A percentile compares a stretch with the other conserved stretches of the same genome.
Evolutionary conservation across 2,888 invertebrate species (phyloP).

Genomic region (Cylindroiulus punctatus): DNA sequence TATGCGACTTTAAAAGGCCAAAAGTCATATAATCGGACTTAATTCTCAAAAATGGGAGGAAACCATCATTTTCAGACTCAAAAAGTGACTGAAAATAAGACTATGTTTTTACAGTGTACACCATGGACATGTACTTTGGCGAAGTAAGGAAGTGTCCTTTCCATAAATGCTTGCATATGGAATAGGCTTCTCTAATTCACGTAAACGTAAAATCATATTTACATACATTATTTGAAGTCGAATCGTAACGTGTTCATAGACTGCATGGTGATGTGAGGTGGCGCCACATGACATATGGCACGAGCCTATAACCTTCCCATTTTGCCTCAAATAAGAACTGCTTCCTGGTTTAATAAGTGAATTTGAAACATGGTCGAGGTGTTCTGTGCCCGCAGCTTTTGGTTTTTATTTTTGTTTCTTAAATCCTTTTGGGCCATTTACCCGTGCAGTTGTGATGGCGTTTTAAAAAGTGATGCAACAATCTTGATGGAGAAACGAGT

Average conservation of each 20-base stretch:
- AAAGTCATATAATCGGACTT: too few relatives aligned
- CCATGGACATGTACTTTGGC: too few relatives aligned
- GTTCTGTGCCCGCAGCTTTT: background rate
- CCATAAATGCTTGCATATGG: too few relatives aligned
- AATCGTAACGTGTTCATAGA: background rate
- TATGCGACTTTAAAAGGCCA: too few relatives aligned
- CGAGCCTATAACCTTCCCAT: background rate
- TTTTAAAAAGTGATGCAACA: slow-evolving; percentile 41
- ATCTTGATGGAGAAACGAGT: slow-evolving; percentile 42
- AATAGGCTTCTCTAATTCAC: too few relatives aligned
- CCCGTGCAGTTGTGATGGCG: background rate
- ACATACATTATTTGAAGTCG: too few relatives aligned
- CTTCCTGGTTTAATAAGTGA: background rate
- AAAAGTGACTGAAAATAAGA: too few relatives aligned
- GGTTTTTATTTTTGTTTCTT: background rate
- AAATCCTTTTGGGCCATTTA: slow-evolving; percentile 30
- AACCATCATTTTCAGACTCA: too few relatives aligned
- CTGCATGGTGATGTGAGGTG: background rate
- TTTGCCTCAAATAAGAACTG: background rate
- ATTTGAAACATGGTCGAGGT: background rate
- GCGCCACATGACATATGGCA: background rate
- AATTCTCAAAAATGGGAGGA: too few relatives aligned
- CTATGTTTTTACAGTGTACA: too few relatives aligned
- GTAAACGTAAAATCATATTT: too few relatives aligned
- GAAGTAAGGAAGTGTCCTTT: too few relatives aligned